Evolutionary conservation across 2,888 invertebrate species (phyloP).

Genomic region (Drosophila lacicola): DNA sequence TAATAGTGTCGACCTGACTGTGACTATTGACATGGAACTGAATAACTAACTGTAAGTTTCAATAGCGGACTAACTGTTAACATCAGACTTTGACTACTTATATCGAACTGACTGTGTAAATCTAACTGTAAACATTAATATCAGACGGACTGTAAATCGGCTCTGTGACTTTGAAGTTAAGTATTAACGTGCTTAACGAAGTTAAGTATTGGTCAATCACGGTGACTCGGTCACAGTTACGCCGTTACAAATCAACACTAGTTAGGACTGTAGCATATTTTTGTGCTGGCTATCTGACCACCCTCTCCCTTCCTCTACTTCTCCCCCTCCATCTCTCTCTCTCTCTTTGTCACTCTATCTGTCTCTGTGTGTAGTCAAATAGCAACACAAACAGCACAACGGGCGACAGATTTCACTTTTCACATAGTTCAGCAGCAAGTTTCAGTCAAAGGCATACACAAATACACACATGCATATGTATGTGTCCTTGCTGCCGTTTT

Average conservation of each 20-base stretch:
- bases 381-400: slow-evolving; percentile 65
- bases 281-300: slow-evolving; percentile 6
- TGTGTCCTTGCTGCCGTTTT: slow-evolving; percentile 64
- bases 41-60: no score
- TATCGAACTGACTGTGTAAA: neutral
- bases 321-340: neutral
- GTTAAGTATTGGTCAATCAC: no score
- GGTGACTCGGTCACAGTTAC: neutral
- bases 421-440: slow-evolving; percentile 55
- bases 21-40: no score
- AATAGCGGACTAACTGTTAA: no score
- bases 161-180: no score
- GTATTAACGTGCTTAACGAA: no score
- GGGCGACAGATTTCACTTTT: slow-evolving; percentile 78
- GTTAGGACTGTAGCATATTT: slow-evolving; percentile 42
- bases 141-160: neutral
- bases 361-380: slow-evolving; percentile 64
- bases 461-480: slow-evolving; percentile 18
- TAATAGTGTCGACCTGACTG: neutral
- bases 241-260: slow-evolving; percentile 3
- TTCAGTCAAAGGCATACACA: slow-evolving; percentile 70
- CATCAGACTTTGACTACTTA: neutral
- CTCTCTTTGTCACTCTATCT: slow-evolving; percentile 3
- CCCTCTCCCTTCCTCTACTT: neutral
- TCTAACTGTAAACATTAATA: neutral